Evolutionary conservation across 2,797 vertebrate species (phyloP).

Genomic region (Bufotes viridis): DNA sequence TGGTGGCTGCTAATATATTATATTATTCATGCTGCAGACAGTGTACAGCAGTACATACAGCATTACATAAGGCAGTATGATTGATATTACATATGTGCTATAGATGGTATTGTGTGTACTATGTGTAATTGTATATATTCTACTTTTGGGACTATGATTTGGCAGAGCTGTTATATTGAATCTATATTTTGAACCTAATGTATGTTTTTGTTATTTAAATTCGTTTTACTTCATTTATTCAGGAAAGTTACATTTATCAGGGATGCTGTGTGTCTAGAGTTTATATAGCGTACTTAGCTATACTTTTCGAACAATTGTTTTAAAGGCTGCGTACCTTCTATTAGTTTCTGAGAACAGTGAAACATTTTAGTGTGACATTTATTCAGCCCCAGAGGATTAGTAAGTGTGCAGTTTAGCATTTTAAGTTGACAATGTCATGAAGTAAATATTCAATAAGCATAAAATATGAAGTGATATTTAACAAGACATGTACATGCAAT

Average conservation of each 20-base stretch:
- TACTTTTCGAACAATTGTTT: slow-evolving; percentile 37
- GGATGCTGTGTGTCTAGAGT: slow-evolving; percentile 21
- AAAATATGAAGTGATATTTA: slow-evolving; percentile 59
- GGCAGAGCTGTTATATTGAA: neutral
- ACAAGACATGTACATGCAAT: slow-evolving; percentile 52
- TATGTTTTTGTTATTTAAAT: neutral
- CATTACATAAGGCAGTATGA: too few relatives aligned
- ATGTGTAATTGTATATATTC: too few relatives aligned
- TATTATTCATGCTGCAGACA: too few relatives aligned
- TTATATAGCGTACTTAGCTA: neutral
- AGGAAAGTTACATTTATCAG: neutral
- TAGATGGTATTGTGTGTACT: too few relatives aligned
- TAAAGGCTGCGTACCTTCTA: slow-evolving; percentile 39
- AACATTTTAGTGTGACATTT: slow-evolving; percentile 60
- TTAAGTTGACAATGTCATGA: slow-evolving; percentile 60
- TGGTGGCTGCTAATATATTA: too few relatives aligned
- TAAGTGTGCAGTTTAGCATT: slow-evolving; percentile 59
- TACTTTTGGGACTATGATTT: neutral
- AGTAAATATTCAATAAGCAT: slow-evolving; percentile 62
- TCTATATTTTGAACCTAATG: neutral
- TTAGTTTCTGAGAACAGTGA: slow-evolving; percentile 37
- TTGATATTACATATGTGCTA: too few relatives aligned
- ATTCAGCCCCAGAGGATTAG: slow-evolving; percentile 60
- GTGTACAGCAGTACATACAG: too few relatives aligned
- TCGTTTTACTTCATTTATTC: neutral